Conservation (phyloP, 2,888 invertebrate species). For the Drosophila aldrichi region DNA sequence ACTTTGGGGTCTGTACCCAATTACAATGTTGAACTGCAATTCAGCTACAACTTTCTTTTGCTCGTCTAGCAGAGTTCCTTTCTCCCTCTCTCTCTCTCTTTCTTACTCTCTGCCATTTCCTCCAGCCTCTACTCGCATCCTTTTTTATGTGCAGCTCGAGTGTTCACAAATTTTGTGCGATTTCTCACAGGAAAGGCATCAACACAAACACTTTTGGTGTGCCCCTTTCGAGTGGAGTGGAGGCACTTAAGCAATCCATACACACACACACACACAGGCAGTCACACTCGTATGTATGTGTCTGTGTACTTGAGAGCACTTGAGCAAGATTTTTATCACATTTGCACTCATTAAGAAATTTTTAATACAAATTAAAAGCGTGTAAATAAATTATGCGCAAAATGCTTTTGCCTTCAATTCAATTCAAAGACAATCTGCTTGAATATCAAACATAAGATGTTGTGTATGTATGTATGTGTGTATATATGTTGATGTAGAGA, state of each 20-base stretch:
- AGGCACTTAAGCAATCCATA: conserved; percentile 57
- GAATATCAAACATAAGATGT: not conserved
- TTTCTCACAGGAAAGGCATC: conserved; percentile 85
- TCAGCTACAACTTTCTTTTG: not conserved
- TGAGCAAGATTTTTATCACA: conserved; percentile 70
- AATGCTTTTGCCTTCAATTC: conserved; percentile 55
- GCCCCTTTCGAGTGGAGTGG: conserved; percentile 39
- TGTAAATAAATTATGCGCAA: conserved; percentile 72
- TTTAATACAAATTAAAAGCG: conserved; percentile 78
- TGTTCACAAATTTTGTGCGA: conserved; percentile 79
- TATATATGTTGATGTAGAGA: not conserved
- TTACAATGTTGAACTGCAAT: conserved; percentile 57
- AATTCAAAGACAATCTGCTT: conserved; percentile 12
- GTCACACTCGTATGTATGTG: conserved; percentile 5
- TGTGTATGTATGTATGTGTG: not conserved
- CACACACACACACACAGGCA: conserved; percentile 21
- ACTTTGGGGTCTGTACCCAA: conserved; percentile 82
- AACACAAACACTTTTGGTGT: conserved; percentile 84
- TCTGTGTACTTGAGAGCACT: conserved; percentile 43
- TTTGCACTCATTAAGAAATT: conserved; percentile 72
- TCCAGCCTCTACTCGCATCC: not conserved
- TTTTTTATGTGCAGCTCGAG: conserved; percentile 28
- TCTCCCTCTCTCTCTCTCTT: not conserved
- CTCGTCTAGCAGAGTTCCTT: not conserved
- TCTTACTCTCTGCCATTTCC: too few relatives aligned